Evolutionary conservation across 2,888 invertebrate genomes (phyloP), one percentile per base, ranked within the genome.

Genomic region (Xestia c-nigrum): DNA sequence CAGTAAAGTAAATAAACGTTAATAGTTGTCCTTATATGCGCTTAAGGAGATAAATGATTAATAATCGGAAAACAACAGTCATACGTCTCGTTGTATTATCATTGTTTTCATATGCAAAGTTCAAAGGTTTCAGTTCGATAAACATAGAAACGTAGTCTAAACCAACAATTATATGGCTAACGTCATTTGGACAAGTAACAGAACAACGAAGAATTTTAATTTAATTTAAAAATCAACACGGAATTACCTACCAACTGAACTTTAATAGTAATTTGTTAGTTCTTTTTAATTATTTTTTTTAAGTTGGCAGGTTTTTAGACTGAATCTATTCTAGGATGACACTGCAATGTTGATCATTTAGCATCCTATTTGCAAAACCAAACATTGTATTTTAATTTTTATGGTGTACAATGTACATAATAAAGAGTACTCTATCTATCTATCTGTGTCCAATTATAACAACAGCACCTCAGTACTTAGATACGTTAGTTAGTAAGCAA

Each of bases 111-210:
- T 50, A 46, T 59, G 5, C 24, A 21, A 46, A 84, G 84, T 50
- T 80, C 74, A 80, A 67, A 80, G 84, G 50, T 66, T 16, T 24
- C 0, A 40, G 61, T 76, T 67, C 50, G 70, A 68, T 46, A 80
- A 77, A 83, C 66, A 78, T 70, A 3, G 59, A 19, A 57, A 10
- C 31, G 31, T n/a, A 43, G 55, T 31, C 21, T n/a, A 40, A 63
- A 65, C 52, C 10, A 46, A 57, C 40, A 65, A 40, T 24, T 5
- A 46, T 52, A 52, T 38, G 0, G n/a, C 10, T 40, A 24, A 52
- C 10, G n/a, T 61, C 24, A 57, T 50, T 83, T 67, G 21, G n/a
- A 50, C 16, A 65, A 66, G 0, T n/a, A 9, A 47, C 6, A 16
- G 19, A 67, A 69, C 64, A 68, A 55, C 47, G 43, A 31, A 63